Percentiles rank a stretch among this genome's conserved stretches.
Conservation (phyloP, 1,140 invertebrate species). For the Sinella curviseta region DNA sequence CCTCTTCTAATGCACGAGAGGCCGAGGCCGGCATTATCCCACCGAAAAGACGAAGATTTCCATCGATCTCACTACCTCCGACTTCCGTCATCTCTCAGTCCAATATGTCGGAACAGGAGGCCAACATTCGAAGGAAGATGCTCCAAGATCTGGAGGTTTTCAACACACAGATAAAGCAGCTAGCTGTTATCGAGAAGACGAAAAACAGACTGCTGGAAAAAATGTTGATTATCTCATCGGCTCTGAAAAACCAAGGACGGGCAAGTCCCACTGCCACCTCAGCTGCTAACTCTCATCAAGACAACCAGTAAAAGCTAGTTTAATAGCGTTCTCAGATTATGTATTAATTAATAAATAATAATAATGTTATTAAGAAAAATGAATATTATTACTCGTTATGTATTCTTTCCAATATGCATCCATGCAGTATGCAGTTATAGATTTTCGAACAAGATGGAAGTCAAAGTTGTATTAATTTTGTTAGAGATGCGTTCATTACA, state of each 20-base stretch:
- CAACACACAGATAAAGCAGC: constrained; percentile 33
- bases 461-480: constrained; percentile 23
- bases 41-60: constrained; percentile 41
- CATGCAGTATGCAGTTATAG: constrained; percentile 11
- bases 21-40: constrained; percentile 19
- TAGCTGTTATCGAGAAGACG: constrained; percentile 36
- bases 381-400: background rate
- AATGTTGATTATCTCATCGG: constrained; percentile 33
- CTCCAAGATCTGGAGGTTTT: constrained; percentile 36
- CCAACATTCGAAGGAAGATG: constrained; percentile 37
- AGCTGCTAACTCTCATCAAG: constrained; percentile 15
- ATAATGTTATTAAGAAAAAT: background rate
- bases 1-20: background rate
- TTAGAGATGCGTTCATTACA: background rate
- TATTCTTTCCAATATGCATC: constrained; percentile 8
- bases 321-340: constrained; percentile 8
- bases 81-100: constrained; percentile 16
- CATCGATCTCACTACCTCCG: constrained; percentile 33
- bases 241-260: constrained; percentile 27
- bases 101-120: constrained; percentile 16
- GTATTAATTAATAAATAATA: background rate
- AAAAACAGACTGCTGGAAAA: constrained; percentile 39
- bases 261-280: constrained; percentile 22
- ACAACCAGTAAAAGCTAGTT: constrained; percentile 20
- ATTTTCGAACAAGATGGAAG: background rate